phyloP scores from a whole-genome alignment of 2,113 vertebrate species.

The Oreocharis arfaki region DNA sequence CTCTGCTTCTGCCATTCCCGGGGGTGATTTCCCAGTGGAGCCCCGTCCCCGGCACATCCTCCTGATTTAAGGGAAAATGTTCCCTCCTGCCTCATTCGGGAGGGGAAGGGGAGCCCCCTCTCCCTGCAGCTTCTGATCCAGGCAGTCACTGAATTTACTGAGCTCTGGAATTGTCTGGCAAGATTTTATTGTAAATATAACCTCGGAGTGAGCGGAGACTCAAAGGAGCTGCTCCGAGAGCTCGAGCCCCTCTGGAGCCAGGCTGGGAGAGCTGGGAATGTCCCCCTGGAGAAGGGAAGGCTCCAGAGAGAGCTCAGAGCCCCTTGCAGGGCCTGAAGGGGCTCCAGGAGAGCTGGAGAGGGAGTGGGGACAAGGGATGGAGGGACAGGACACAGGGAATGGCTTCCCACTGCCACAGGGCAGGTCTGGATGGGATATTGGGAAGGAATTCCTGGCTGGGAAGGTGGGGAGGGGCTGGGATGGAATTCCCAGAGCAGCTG shows the following conservation, averaged over 20 bases:
- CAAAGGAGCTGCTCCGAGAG: too few species aligned
- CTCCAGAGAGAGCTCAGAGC: background rate
- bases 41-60: background rate
- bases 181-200: background rate
- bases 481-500: background rate
- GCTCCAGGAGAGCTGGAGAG: background rate
- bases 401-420: background rate
- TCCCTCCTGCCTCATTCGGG: background rate
- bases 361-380: background rate
- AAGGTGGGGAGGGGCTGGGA: background rate
- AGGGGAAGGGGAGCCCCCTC: background rate
- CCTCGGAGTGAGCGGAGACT: background rate
- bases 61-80: background rate
- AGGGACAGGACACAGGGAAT: background rate
- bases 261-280: background rate
- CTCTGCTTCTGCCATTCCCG: background rate
- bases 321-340: background rate
- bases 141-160: too few species aligned
- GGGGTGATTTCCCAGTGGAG: background rate
- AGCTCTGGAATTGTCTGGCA: background rate
- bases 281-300: background rate
- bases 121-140: background rate
- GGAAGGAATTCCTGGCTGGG: background rate
- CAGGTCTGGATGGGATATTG: background rate
- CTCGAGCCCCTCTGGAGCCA: background rate